Conservation (phyloP, 2,113 vertebrate species). For the Sylvietta virens region DNA sequence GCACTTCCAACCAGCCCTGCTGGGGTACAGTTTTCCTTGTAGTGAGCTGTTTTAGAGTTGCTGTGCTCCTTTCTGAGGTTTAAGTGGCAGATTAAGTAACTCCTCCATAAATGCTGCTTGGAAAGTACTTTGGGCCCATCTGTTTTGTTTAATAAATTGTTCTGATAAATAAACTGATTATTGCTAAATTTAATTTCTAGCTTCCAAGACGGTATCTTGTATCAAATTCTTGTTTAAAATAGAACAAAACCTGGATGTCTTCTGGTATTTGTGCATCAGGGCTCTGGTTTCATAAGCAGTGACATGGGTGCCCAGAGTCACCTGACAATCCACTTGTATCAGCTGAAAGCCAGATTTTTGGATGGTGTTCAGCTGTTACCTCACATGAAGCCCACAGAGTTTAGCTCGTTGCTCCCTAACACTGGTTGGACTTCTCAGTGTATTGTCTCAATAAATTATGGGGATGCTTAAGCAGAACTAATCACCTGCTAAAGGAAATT, state of each 20-base stretch:
- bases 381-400: neutral
- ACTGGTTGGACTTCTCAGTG: neutral
- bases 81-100: neutral
- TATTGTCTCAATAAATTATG: neutral
- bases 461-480: neutral
- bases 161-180: too few relatives aligned
- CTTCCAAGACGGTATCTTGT: neutral
- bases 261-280: neutral
- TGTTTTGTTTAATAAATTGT: neutral
- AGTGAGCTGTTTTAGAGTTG: neutral
- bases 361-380: neutral
- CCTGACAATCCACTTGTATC: neutral
- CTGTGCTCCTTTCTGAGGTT: neutral
- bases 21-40: neutral
- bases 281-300: conserved; percentile 16
- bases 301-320: neutral
- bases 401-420: neutral
- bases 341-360: neutral
- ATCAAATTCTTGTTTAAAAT: conserved; percentile 29
- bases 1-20: neutral
- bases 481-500: neutral
- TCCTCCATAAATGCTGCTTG: neutral
- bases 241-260: neutral
- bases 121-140: neutral
- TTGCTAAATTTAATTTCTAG: neutral